Base-by-base conservation (phyloP, 92 coral and sea anemone species). In the Galaxea fascicularis region DNA sequence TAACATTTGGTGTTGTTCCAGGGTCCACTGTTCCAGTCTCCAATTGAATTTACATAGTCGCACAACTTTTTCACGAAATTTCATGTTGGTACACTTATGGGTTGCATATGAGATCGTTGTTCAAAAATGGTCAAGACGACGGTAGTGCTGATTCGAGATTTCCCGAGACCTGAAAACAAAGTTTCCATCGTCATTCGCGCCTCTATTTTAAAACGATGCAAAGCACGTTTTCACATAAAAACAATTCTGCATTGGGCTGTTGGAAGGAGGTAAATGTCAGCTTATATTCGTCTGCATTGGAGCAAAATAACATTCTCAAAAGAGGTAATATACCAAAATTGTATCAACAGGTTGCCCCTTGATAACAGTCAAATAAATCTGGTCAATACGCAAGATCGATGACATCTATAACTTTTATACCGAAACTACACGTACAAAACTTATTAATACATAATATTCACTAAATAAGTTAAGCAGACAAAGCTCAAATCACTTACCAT, bases 131-230 rank as follows among this genome's bases (percentile, higher is more conserved):
- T 35, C 57, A 72, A 35, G 53, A 30, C 20, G 56, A 35, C 41
- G 52, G 77, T 72, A 44, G 53, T 35, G 77, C 53, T 72, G 77
- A 30, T 72, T 72, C 77, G 54, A 72, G 77, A 26, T 72, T 72
- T 72, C 77, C 77, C 29, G 77, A 72, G 77, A 72, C 77, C 77
- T 71, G 77, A 30, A 72, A 72, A 30, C 77, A 72, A 72, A 72
- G 54, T 30, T 72, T 72, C 77, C 53, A 72, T 72, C 77, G 57
- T 72, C 77, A 18, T 35, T 71, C 77, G 54, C 54, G 77, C 54
- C 77, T 72, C 53, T 52, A 21, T 18, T 49, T 49, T 49, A 46
- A 45, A 35, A 15, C 56, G 78, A 73, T 35, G 56, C 54, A 76
- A 53, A 53, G 18, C 18, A 53, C 18, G 51, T 15, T 15, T 53